phyloP scores from a whole-genome alignment of 2,888 invertebrate species.

The Chrysolina haemoptera region DNA sequence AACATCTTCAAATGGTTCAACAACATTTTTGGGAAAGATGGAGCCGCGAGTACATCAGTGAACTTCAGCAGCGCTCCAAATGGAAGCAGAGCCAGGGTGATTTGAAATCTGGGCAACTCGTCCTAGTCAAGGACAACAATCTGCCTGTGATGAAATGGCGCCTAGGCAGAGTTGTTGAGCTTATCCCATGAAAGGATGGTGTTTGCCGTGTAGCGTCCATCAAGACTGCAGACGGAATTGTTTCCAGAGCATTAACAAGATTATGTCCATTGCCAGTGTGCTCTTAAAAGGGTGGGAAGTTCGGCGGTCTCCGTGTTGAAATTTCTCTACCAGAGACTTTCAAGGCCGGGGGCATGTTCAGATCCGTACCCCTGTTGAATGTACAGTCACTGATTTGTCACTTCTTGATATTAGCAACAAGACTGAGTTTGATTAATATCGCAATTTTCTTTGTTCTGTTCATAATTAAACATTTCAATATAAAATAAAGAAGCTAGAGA shows the following conservation, averaged over 20 bases:
- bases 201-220: no score
- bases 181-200: conserved; percentile 59
- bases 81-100: conserved; percentile 42
- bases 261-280: conserved; percentile 54
- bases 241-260: conserved; percentile 48
- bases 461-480: no score
- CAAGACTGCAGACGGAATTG: conserved; percentile 49
- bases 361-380: no score
- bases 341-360: no score
- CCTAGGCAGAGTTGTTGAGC: conserved; percentile 46
- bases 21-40: conserved; percentile 57
- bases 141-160: conserved; percentile 57
- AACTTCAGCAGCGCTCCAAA: conserved; percentile 51
- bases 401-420: no score
- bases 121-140: conserved; percentile 59
- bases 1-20: conserved; percentile 49
- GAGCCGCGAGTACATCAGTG: conserved; percentile 54
- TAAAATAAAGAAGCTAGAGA: no score
- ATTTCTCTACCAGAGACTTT: conserved; percentile 22
- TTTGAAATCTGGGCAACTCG: conserved; percentile 55
- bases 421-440: no score
- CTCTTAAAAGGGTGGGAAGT: no score
- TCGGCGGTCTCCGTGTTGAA: no score
- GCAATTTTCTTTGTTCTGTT: no score
- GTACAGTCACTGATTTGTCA: no score